These are phyloP conservation scores for Stratiomys singularior DNA, from an alignment of 2,888 invertebrate species.

Conservation along the genomic window DNA sequence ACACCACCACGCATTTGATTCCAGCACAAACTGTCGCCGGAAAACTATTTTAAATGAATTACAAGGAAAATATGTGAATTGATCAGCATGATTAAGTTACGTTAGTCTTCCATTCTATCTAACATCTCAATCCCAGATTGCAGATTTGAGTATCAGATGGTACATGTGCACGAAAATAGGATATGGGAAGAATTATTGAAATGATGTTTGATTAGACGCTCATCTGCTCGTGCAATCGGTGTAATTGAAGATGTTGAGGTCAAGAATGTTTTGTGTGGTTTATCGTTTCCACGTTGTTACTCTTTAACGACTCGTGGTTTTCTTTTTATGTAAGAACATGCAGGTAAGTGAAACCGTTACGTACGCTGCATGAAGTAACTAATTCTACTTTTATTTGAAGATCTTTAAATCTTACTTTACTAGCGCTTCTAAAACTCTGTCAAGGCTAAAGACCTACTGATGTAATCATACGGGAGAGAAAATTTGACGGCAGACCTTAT, in stretches of 20 bases:
- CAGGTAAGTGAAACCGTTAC: no score
- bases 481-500: no score
- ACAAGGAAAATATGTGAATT: neutral
- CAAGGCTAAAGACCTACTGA: no score
- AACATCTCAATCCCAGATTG: no score
- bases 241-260: constrained; percentile 18
- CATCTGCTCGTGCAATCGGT: neutral
- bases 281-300: no score
- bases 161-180: neutral
- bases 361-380: no score
- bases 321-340: no score
- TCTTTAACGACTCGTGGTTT: no score
- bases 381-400: no score
- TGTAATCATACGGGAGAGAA: no score
- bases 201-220: constrained; percentile 17
- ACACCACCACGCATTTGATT: neutral
- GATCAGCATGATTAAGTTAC: neutral
- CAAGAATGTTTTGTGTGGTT: neutral
- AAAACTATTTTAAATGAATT: neutral
- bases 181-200: constrained; percentile 12
- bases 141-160: neutral
- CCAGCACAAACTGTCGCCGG: neutral
- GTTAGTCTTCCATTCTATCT: neutral
- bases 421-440: no score
- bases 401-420: no score